phyloP scores from a whole-genome alignment of 2,888 invertebrate species.

The Malthinus seriepunctatus region DNA sequence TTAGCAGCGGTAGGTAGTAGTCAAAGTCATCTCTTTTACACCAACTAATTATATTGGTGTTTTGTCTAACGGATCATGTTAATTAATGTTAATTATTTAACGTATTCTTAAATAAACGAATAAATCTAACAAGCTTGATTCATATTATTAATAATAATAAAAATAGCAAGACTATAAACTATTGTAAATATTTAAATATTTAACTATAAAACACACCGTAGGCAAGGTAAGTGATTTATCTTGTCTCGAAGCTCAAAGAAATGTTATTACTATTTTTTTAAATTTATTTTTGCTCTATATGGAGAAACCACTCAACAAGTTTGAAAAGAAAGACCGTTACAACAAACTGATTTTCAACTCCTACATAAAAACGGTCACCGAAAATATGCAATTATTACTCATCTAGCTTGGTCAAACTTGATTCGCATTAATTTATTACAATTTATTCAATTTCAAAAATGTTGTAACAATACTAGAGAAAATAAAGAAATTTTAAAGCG shows the following conservation, averaged over 20 bases:
- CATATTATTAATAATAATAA: too few relatives aligned
- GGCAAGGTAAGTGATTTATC: slow-evolving; percentile 19
- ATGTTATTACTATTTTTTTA: slow-evolving; percentile 16
- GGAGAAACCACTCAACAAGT: slow-evolving; percentile 28
- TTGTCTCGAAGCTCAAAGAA: slow-evolving; percentile 27
- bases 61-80: too few relatives aligned
- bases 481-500: too few relatives aligned
- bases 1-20: too few relatives aligned
- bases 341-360: slow-evolving; percentile 23
- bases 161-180: too few relatives aligned
- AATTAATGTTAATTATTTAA: too few relatives aligned
- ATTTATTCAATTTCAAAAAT: too few relatives aligned
- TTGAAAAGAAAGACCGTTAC: slow-evolving; percentile 20
- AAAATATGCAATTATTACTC: slow-evolving; percentile 12
- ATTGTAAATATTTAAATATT: too few relatives aligned
- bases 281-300: slow-evolving; percentile 26
- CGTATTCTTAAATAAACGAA: too few relatives aligned
- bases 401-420: background rate
- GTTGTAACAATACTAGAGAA: background rate
- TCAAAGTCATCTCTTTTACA: too few relatives aligned
- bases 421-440: background rate
- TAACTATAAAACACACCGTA: background rate
- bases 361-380: slow-evolving; percentile 32
- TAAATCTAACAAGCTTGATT: too few relatives aligned
- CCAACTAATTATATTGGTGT: too few relatives aligned